Percentiles rank a stretch among this genome's conserved stretches.
phyloP scores from a whole-genome alignment of 1,140 invertebrate species.

The Aphelinus atriplicis region DNA sequence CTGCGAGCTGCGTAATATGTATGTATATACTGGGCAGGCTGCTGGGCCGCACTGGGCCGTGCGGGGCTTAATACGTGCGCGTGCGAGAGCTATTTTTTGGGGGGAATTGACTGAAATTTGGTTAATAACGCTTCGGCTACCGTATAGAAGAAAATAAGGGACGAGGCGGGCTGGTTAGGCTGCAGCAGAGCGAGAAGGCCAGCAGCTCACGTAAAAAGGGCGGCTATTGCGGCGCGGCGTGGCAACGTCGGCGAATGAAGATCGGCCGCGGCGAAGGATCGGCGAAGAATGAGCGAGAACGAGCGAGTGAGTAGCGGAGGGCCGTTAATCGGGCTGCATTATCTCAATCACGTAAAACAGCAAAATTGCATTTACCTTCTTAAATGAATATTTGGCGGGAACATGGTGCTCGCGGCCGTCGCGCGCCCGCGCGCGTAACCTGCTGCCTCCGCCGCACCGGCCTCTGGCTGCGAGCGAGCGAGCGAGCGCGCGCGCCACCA shows the following conservation, averaged over 20 bases:
- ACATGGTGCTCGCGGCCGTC: constrained; percentile 42
- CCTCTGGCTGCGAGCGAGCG: constrained; percentile 15
- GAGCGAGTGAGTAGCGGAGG: constrained; percentile 38
- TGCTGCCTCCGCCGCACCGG: constrained; percentile 4
- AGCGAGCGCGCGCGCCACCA: constrained; percentile 39
- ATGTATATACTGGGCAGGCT: too few relatives aligned
- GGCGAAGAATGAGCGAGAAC: constrained; percentile 22
- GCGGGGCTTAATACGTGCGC: too few relatives aligned
- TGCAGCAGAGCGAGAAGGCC: too few relatives aligned
- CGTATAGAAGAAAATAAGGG: constrained; percentile 42
- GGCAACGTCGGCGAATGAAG: not conserved
- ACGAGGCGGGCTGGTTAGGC: not conserved
- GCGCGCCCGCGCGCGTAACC: not conserved
- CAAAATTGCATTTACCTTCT: constrained; percentile 69
- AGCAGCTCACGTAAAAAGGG: too few relatives aligned
- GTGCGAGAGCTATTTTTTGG: constrained; percentile 35
- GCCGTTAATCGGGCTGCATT: constrained; percentile 66
- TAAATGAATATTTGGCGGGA: constrained; percentile 68
- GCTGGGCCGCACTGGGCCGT: too few relatives aligned
- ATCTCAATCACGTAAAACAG: constrained; percentile 68
- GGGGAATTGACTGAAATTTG: constrained; percentile 50
- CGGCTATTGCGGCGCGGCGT: too few relatives aligned
- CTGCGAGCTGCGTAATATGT: too few relatives aligned
- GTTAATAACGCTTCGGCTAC: constrained; percentile 63
- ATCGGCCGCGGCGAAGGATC: not conserved